A percentile compares a stretch with the other conserved stretches of the same genome.
Conservation (phyloP, 1,140 invertebrate genomes). For the Thaumatotibia leucotreta region DNA sequence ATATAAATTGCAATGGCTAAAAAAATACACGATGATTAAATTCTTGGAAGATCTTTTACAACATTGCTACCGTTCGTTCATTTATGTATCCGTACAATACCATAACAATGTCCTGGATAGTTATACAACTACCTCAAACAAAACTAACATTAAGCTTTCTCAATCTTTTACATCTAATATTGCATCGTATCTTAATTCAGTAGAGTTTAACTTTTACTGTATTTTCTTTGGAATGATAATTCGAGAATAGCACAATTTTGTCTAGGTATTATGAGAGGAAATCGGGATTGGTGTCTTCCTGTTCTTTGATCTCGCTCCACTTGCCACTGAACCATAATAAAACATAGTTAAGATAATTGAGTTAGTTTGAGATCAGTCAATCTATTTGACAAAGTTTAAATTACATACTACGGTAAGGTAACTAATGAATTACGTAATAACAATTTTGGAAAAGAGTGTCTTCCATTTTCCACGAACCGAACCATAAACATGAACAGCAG, state of each 20-base stretch:
- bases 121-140: no score
- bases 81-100: no score
- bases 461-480: no score
- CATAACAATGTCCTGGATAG: no score
- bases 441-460: no score
- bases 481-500: no score
- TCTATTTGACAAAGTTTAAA: not conserved
- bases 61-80: no score
- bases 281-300: conserved; percentile 8
- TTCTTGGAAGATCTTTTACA: no score
- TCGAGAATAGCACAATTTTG: conserved; percentile 4
- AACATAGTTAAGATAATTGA: conserved; percentile 6
- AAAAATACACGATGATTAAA: no score
- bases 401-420: not conserved
- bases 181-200: not conserved
- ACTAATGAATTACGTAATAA: no score
- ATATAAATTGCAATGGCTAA: no score
- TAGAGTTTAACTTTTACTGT: not conserved
- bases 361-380: not conserved
- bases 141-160: no score
- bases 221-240: not conserved
- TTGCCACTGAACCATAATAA: not conserved
- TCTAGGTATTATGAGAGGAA: conserved; percentile 8
- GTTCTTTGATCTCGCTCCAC: not conserved
- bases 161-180: not conserved